Evolutionary conservation across 2,113 vertebrate genomes (phyloP), one percentile per base, ranked within the genome.

Genomic region (Octodon degus): DNA sequence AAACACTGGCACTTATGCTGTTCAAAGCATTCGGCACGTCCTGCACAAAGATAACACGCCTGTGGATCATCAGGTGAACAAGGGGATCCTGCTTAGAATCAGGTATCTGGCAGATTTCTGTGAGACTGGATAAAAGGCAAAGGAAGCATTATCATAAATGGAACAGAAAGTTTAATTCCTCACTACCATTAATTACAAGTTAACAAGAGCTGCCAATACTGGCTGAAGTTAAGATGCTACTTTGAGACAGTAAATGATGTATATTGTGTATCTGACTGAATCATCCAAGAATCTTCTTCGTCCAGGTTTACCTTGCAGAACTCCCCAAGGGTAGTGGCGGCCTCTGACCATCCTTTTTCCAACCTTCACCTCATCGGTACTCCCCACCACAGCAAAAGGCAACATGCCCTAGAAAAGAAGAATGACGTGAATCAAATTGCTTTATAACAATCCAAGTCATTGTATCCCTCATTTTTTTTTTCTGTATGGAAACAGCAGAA

Each of bases 301-400:
- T 6, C 30, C 55, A 55, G n/a, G 60, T 84, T 98, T 98, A 99
- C 99, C 99, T 99, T 99, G 98, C 90, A 99, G 97, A 86, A 98
- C 97, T 58, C 99, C 99, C 99, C 99, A 99, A 25, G 98, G 98
- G 83, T 98, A 99, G 20, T 98, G 98, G 47, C 98, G 98, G 91
- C 98, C 98, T 98, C 98, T 99, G 96, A 99, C 98, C 94, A 97
- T 97, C 95, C 98, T 98, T 93, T 98, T 98, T 79, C 98, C 98
- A 93, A 98, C 95, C 94, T 98, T 99, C 63, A 99, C 97, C 20
- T 98, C 98, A 91, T 99, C 98, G 0, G 62, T 98, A 92, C 98
- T 98, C 70, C 98, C 99, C 8, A 98, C 98, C 76, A 99, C 96
- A 0, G 98, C 99, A 95, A 99, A 99, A 4, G 98, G 99, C 82